Base-by-base conservation (phyloP, 2,888 invertebrate species). In the Melanargia galathea region DNA sequence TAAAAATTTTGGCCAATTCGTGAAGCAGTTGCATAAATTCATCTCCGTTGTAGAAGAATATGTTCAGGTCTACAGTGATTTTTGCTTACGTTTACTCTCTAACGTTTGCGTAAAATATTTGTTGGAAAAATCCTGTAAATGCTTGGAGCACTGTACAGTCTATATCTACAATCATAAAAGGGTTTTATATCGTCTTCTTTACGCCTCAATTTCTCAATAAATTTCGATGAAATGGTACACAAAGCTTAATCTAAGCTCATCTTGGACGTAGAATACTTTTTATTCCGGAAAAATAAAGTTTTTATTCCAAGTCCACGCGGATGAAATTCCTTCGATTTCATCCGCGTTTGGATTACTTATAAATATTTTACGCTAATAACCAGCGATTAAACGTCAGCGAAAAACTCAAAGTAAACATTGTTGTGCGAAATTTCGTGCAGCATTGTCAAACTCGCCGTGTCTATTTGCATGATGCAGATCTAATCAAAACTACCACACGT, bases 371-470 rank as follows among this genome's bases (percentile, higher is more conserved):
- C 18, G 18, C 7, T 16, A 8, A 43, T 18, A 16, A 2, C 16
- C 16, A 16, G 40, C 4, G 20, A 20, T 10, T 45, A 45, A 45
- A 45, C 45, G 13, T 22, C 20, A 46, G 45, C 45, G n/a, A n/a
- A 46, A 22, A 46, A 46, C 22, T 46, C 22, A 46, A 13, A 11
- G 22, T 22, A 46, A 8, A 16, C 40, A 6, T 51, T 51, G 6
- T 13, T 16, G 58, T 58, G 48, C 58, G 24, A 48, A 22, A 6
- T 48, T 48, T 16, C 22, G 58, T 58, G 58, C 58, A 24, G 58
- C 48, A 58, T 48, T 48, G 22, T 22, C 58, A 48, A 57, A 57
- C 43, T 48, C 11, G n/a, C 24, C 8, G 35, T 48, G 48, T 16
- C 26, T 43, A 22, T 48, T 43, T 7, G 0, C n/a, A 58, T 48